Percentiles rank a stretch among this genome's conserved stretches.
These are phyloP conservation scores for Sarcophaga subvicina DNA, from an alignment of 2,888 invertebrate genomes.

Conservation along the genomic window DNA sequence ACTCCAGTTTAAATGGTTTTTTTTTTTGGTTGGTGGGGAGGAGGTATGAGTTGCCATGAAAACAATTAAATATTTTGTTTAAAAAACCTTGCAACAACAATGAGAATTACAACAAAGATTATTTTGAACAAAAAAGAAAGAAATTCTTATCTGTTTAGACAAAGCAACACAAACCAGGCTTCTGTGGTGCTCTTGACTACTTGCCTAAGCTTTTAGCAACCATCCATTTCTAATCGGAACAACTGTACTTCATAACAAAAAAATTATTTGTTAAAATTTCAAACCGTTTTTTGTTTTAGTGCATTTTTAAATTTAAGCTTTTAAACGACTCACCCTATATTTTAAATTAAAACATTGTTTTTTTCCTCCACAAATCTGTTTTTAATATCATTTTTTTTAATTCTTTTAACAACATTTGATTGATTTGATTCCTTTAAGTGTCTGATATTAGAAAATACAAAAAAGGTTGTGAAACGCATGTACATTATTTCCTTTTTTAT, in stretches of 20 bases:
- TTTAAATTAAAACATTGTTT: no score
- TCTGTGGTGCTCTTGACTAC: neutral
- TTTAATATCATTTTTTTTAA: no score
- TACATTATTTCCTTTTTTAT: neutral
- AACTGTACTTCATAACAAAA: no score
- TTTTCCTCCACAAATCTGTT: no score
- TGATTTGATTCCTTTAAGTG: neutral
- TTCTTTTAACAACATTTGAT: neutral
- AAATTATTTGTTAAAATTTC: no score
- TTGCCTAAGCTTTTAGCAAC: neutral
- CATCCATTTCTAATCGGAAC: neutral
- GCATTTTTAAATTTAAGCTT: no score
- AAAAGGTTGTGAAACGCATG: slow-evolving; percentile 30
- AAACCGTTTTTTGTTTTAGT: no score
- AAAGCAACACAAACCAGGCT: neutral
- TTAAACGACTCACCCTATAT: no score
- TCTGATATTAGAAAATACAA: neutral
- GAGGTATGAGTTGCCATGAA: slow-evolving; percentile 48
- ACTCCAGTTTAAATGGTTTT: neutral
- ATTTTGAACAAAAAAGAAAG: neutral
- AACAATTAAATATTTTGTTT: slow-evolving; percentile 57
- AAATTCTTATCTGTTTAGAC: neutral
- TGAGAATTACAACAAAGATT: slow-evolving; percentile 7
- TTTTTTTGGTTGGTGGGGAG: neutral
- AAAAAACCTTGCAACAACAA: neutral